Percentiles rank a stretch among this genome's conserved stretches.
These are phyloP conservation scores for Coryphaenoides rupestris DNA, from an alignment of 2,113 vertebrate species.

Conservation along the genomic window DNA sequence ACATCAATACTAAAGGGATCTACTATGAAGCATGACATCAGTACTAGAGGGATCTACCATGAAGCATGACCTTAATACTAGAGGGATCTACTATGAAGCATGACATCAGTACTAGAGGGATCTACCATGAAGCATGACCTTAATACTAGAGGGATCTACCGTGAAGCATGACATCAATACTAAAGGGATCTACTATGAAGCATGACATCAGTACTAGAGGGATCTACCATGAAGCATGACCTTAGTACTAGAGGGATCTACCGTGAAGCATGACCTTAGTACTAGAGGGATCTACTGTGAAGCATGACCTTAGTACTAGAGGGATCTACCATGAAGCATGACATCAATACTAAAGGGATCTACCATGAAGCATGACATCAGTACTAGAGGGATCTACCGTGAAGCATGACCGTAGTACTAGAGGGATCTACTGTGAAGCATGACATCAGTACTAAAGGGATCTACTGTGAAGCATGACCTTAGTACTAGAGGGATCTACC, in stretches of 20 bases:
- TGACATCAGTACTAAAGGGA: slow-evolving; percentile 1
- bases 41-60: slow-evolving; percentile 10
- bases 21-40: too few species aligned
- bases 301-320: not conserved
- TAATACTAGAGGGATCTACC: slow-evolving; percentile 7
- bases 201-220: not conserved
- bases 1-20: slow-evolving; percentile 4
- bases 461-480: too few species aligned
- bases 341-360: slow-evolving; percentile 4
- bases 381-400: slow-evolving; percentile 11
- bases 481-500: slow-evolving; percentile 8
- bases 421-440: slow-evolving; percentile 13
- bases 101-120: slow-evolving; percentile 2
- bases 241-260: slow-evolving; percentile 9
- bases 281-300: slow-evolving; percentile 17
- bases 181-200: slow-evolving; percentile 6
- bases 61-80: too few species aligned
- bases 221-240: too few species aligned
- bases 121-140: too few species aligned
- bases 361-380: too few species aligned
- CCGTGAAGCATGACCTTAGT: too few species aligned
- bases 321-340: not conserved
- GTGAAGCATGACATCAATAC: too few species aligned
- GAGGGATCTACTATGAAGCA: slow-evolving; percentile 5
- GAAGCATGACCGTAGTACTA: too few species aligned